A percentile compares a stretch with the other conserved stretches of the same genome.
Conservation (phyloP, 2,888 invertebrate genomes). For the Hypolimnas misippus region DNA sequence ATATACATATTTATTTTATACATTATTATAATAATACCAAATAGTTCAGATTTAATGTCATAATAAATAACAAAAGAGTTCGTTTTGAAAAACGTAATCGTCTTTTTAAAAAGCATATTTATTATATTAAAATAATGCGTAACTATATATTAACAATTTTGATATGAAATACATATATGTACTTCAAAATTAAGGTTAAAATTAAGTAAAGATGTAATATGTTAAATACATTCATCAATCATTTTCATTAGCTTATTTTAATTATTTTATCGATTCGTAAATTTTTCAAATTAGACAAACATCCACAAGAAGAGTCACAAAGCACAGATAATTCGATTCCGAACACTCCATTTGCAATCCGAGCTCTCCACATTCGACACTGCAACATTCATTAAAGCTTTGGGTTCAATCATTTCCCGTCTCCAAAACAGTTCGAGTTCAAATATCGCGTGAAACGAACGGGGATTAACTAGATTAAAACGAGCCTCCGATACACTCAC, state of each 20-base stretch:
- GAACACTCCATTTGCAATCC: constrained; percentile 4
- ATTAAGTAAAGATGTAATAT: no score
- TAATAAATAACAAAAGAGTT: no score
- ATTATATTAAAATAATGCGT: no score
- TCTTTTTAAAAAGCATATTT: no score
- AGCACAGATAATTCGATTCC: constrained; percentile 22
- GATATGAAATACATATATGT: no score
- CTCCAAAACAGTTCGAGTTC: constrained; percentile 22
- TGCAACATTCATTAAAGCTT: constrained; percentile 31
- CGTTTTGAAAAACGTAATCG: no score
- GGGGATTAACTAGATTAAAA: constrained; percentile 29
- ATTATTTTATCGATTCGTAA: not conserved
- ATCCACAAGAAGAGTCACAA: not conserved
- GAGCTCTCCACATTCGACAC: constrained; percentile 16
- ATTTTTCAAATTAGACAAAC: not conserved
- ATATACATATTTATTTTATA: not conserved
- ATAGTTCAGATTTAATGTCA: not conserved
- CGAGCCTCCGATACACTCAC: constrained; percentile 19
- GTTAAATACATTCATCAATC: not conserved
- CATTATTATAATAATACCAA: constrained; percentile 11
- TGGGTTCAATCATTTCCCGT: constrained; percentile 31
- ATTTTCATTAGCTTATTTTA: not conserved
- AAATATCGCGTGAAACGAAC: constrained; percentile 32
- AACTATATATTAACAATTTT: no score
- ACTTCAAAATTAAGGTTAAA: no score